Conservation (phyloP, 2,888 invertebrate species). For the Xanthia icteritia region DNA sequence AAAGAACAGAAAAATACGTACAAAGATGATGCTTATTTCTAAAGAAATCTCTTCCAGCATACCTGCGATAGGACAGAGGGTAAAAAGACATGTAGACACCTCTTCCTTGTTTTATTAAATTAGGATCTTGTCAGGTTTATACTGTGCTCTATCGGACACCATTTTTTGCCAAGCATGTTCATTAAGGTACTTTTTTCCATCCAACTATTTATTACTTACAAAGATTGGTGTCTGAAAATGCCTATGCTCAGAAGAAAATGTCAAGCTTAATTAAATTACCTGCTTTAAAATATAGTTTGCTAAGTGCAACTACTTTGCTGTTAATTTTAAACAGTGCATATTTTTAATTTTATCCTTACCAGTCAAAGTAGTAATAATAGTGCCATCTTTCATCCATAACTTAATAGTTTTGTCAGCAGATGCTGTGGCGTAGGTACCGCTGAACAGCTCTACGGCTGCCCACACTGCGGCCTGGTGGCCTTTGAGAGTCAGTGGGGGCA, state of each 20-base stretch:
- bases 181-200: not conserved
- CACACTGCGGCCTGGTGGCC: constrained; percentile 97
- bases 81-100: no score
- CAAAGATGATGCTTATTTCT: no score
- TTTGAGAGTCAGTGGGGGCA: constrained; percentile 89
- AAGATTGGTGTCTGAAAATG: not conserved
- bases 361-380: constrained; percentile 91
- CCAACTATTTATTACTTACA: not conserved
- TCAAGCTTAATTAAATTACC: not conserved
- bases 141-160: not conserved
- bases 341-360: constrained; percentile 83
- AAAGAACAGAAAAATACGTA: no score
- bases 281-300: no score
- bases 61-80: no score
- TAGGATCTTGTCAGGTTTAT: not conserved
- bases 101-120: not conserved
- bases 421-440: constrained; percentile 93
- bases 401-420: constrained; percentile 98
- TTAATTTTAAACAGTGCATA: not conserved
- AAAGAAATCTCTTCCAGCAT: no score
- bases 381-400: constrained; percentile 94
- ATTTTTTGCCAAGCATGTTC: not conserved
- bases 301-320: not conserved
- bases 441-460: constrained; percentile 91
- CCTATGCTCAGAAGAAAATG: not conserved